These are phyloP conservation scores for Stegastes partitus DNA, from an alignment of 2,113 vertebrate species.

Conservation along the genomic window DNA sequence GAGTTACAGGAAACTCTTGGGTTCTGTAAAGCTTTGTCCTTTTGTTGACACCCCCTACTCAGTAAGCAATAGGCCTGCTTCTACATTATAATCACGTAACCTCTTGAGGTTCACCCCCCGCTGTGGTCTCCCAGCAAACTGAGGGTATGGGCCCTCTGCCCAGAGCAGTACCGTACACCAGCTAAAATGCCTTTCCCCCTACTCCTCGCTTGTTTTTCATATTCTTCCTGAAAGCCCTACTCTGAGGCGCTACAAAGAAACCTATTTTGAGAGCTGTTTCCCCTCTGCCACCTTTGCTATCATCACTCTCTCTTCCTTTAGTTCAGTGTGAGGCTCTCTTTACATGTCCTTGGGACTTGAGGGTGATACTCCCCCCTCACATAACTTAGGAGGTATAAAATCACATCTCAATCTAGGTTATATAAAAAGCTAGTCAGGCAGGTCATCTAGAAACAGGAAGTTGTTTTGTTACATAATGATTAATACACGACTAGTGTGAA, in stretches of 20 bases:
- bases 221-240: slow-evolving; percentile 47
- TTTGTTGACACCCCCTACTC: slow-evolving; percentile 31
- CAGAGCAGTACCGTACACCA: slow-evolving; percentile 50
- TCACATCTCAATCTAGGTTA: neutral
- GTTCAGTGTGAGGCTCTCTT: slow-evolving; percentile 29
- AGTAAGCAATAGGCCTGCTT: slow-evolving; percentile 36
- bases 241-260: slow-evolving; percentile 60
- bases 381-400: neutral
- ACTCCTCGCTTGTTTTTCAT: slow-evolving; percentile 35
- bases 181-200: slow-evolving; percentile 44
- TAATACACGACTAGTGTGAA: neutral
- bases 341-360: slow-evolving; percentile 45
- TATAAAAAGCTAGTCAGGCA: neutral
- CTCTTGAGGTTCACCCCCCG: slow-evolving; percentile 14
- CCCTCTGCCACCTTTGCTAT: slow-evolving; percentile 54
- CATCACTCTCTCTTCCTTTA: slow-evolving; percentile 52
- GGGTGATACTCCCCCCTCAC: neutral
- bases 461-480: slow-evolving; percentile 14
- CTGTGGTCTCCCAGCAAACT: slow-evolving; percentile 48
- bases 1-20: neutral
- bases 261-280: slow-evolving; percentile 74
- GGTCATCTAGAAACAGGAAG: neutral
- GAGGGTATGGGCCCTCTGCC: slow-evolving; percentile 58
- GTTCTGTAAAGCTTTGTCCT: slow-evolving; percentile 27
- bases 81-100: slow-evolving; percentile 53